Percentiles rank a stretch among this genome's conserved stretches.
phyloP scores from a whole-genome alignment of 1,140 invertebrate species.

The Lutraria rhynchaena region DNA sequence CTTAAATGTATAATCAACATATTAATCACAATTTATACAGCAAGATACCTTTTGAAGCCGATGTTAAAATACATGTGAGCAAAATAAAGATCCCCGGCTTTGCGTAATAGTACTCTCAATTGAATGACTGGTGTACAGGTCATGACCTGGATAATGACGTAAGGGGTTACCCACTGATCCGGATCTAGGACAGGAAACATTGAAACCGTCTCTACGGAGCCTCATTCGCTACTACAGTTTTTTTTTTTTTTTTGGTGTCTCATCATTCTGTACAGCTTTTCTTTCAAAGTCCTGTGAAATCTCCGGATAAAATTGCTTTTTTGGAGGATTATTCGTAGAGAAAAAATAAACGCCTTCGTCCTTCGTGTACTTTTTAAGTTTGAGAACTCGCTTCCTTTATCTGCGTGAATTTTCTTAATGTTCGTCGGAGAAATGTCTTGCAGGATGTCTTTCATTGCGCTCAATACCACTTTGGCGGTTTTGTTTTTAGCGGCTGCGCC shows the following conservation, averaged over 20 bases:
- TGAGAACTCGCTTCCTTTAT: constrained; percentile 62
- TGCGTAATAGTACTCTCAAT: no score
- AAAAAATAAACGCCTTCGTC: constrained; percentile 44
- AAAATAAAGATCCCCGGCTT: no score
- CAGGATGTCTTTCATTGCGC: constrained; percentile 58
- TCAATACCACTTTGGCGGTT: constrained; percentile 57
- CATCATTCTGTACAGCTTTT: constrained; percentile 25
- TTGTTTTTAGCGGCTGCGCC: constrained; percentile 59
- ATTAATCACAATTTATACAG: no score
- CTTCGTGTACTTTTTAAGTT: constrained; percentile 48
- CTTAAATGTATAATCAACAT: no score
- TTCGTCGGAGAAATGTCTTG: constrained; percentile 29
- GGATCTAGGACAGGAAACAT: no score
- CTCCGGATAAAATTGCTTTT: constrained; percentile 58
- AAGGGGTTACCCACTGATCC: no score
- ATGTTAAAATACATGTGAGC: no score
- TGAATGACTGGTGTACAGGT: no score
- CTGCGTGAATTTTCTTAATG: constrained; percentile 45
- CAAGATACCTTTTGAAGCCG: no score
- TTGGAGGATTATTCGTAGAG: constrained; percentile 54
- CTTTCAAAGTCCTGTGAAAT: constrained; percentile 57
- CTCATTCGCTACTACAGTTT: no score
- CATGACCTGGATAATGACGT: no score
- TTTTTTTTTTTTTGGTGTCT: constrained; percentile 29
- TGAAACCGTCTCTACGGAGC: no score